Percentiles rank a stretch among this genome's conserved stretches.
These are phyloP conservation scores for Alethe diademata DNA, from an alignment of 2,113 vertebrate species.

Conservation along the genomic window DNA sequence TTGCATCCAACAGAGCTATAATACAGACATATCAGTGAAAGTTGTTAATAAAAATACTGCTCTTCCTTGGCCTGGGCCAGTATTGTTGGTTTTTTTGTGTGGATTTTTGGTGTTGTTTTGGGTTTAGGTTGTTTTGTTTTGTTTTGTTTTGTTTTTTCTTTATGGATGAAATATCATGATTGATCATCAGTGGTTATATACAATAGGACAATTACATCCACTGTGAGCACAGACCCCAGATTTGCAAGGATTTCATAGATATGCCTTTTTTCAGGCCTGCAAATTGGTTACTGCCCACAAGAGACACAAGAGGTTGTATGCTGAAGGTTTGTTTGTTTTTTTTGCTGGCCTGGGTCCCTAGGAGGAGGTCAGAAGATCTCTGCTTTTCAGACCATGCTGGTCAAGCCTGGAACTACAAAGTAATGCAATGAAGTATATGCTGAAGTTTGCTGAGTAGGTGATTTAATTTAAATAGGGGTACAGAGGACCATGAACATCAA, in stretches of 20 bases:
- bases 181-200: background rate
- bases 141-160: background rate
- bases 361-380: background rate
- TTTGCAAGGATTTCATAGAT: background rate
- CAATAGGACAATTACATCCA: background rate
- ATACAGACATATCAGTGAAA: background rate
- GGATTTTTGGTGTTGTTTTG: too few relatives aligned
- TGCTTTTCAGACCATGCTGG: background rate
- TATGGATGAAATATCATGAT: background rate
- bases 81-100: background rate
- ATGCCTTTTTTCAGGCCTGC: background rate
- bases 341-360: background rate
- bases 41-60: background rate
- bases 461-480: background rate
- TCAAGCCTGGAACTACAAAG: background rate
- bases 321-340: accelerated
- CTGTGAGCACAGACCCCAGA: background rate
- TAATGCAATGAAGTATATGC: too few relatives aligned
- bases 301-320: background rate
- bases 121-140: too few relatives aligned
- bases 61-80: background rate
- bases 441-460: background rate
- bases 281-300: background rate
- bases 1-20: background rate
- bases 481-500: background rate